Conservation (phyloP, 2,797 vertebrate genomes). For the Australoheros facetus region DNA sequence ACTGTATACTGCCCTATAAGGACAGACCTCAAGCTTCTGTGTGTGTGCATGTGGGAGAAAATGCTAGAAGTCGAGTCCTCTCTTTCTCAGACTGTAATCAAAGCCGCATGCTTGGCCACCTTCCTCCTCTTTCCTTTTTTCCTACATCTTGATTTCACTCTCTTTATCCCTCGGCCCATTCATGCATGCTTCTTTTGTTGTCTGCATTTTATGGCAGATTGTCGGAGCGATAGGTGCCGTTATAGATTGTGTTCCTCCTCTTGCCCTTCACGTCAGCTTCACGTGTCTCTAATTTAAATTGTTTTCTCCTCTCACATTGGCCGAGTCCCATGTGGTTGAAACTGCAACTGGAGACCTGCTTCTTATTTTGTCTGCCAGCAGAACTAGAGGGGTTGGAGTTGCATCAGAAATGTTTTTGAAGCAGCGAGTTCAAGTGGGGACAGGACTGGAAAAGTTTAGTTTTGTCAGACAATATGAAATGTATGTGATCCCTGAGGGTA, state of each 20-base stretch:
- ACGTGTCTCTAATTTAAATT: not conserved
- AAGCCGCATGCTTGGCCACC: constrained; percentile 61
- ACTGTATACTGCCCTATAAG: not conserved
- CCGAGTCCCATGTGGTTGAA: not conserved
- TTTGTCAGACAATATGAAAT: not conserved
- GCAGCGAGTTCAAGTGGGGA: constrained; percentile 5
- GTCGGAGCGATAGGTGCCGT: not conserved
- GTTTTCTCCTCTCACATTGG: constrained; percentile 21
- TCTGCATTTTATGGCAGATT: not conserved
- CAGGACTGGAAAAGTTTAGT: not conserved
- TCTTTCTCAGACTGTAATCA: constrained; percentile 54
- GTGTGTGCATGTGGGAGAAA: constrained; percentile 27
- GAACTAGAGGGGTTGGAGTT: not conserved
- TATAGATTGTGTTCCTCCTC: not conserved
- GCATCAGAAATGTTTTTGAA: constrained; percentile 11
- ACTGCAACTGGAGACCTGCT: constrained; percentile 1
- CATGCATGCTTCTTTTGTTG: not conserved
- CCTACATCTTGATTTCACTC: constrained; percentile 48
- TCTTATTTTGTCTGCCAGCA: constrained; percentile 16
- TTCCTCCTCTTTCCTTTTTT: constrained; percentile 31
- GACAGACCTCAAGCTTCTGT: not conserved
- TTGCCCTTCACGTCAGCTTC: not conserved
- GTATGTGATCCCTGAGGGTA: not conserved
- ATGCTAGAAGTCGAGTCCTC: not conserved
- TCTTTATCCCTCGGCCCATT: not conserved